Percentiles rank a stretch among this genome's conserved stretches.
phyloP scores from a whole-genome alignment of 2,113 vertebrate species.

The Nyctibius bracteatus region DNA sequence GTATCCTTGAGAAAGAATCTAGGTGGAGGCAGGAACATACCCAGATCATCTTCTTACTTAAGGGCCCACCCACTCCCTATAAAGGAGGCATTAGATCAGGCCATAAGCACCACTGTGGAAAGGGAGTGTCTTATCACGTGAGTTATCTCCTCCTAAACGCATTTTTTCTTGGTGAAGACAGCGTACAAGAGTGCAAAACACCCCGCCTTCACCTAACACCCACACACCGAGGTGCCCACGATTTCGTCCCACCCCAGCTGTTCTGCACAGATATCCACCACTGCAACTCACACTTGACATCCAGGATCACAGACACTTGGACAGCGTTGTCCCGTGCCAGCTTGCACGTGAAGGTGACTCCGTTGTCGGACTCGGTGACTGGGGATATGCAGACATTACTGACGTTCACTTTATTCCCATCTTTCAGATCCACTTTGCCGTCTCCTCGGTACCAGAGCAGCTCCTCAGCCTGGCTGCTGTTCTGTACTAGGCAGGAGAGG shows the following conservation, averaged over 20 bases:
- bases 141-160: not conserved
- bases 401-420: slow-evolving; percentile 69
- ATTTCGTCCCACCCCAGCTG: not conserved
- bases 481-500: slow-evolving; percentile 59
- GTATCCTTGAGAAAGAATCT: not conserved
- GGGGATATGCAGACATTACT: slow-evolving; percentile 73
- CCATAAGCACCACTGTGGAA: not conserved
- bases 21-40: slow-evolving; percentile 2
- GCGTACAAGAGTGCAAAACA: not conserved
- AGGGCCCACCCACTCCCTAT: slow-evolving; percentile 10
- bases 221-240: not conserved
- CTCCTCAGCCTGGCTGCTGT: slow-evolving; percentile 61
- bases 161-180: slow-evolving; percentile 29
- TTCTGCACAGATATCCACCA: not conserved
- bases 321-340: slow-evolving; percentile 48
- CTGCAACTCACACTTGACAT: slow-evolving; percentile 73
- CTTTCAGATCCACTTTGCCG: slow-evolving; percentile 32
- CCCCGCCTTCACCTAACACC: not conserved
- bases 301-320: slow-evolving; percentile 66
- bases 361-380: slow-evolving; percentile 42
- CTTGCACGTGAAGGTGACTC: slow-evolving; percentile 71
- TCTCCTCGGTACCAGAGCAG: slow-evolving; percentile 72
- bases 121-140: slow-evolving; percentile 17
- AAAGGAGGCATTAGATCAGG: not conserved
- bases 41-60: not conserved